Evolutionary conservation across 2,888 invertebrate genomes (phyloP).

Genomic region (Colletes collaris): DNA sequence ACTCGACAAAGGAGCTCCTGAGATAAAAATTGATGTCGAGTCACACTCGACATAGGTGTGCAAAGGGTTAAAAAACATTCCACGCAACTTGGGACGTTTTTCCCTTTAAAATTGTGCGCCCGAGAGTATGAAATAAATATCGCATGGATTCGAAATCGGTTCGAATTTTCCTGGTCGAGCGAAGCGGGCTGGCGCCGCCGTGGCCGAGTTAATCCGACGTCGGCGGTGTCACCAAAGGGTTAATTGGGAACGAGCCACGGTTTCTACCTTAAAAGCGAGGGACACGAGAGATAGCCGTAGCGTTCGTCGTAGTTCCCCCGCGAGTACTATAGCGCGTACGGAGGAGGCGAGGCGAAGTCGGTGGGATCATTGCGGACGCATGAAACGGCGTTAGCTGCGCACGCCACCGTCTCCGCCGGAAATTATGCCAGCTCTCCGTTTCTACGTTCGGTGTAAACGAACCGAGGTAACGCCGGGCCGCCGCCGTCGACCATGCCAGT

Average conservation of each 20-base stretch:
- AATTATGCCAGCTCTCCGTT: slow-evolving; percentile 72
- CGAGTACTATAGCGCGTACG: not conserved
- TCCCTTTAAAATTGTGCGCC: no score
- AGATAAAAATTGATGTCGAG: no score
- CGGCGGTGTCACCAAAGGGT: slow-evolving; percentile 54
- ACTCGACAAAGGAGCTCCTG: no score
- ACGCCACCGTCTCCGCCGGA: slow-evolving; percentile 70
- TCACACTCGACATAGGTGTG: no score
- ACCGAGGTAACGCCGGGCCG: slow-evolving; percentile 67
- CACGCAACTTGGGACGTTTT: no score
- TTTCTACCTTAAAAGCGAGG: slow-evolving; percentile 30
- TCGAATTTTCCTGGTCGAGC: no score
- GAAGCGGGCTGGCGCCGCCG: no score
- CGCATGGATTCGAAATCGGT: no score
- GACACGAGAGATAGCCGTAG: not conserved
- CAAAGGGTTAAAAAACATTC: no score
- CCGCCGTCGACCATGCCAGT: slow-evolving; percentile 62
- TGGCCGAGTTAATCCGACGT: slow-evolving; percentile 23
- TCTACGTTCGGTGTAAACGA: slow-evolving; percentile 72
- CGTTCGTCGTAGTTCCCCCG: no score
- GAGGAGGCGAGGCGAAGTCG: not conserved
- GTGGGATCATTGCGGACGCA: slow-evolving; percentile 55
- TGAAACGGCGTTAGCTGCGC: slow-evolving; percentile 57
- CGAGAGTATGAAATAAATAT: no score
- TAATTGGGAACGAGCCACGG: slow-evolving; percentile 52